Evolutionary conservation across 1,140 invertebrate genomes (phyloP), one percentile per base, ranked within the genome.

Genomic region (Mamestra configurata): DNA sequence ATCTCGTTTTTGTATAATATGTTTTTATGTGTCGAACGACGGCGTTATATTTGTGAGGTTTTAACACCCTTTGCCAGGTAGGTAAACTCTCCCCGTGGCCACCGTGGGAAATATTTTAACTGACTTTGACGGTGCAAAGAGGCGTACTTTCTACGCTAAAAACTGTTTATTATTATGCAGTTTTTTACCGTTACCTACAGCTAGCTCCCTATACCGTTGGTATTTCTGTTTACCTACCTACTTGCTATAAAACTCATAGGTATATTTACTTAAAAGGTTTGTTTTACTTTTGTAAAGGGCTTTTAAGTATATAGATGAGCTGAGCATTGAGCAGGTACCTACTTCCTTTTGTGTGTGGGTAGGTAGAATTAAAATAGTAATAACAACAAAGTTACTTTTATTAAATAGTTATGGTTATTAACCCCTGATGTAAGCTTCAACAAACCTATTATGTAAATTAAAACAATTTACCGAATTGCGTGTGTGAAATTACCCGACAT

Each of bases 61-160:
- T 68, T 68, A 49, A 49, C 66, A 46, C 22, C 15, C 22, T 70
- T 49, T 49, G 13, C 66, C 66, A 70, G 66, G 66, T 70, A 70
- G 43, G 11, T 10, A 24, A n/a, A 70, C 18, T 40, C 7, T n/a
- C 11, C 11, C 43, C 43, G 15, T 49, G 43, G 15, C 43, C n/a
- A n/a, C 43, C 10, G 35, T 66, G 35, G 18, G 18, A 40, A 40
- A 66, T 31, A 59, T 59, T 59, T 31, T n/a, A 11, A 7, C 43
- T 49, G 13, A n/a, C 13, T n/a, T 49, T 49, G 15, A 13, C 11
- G 40, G 4, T 49, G 15, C 15, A 43, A 43, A 43, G 11, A n/a
- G n/a, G n/a, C n/a, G n/a, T n/a, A n/a, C 11, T 5, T 4, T 49
- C 4, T 49, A 15, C 4, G 15, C 43, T n/a, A 43, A n/a, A 49